Evolutionary conservation across 2,113 vertebrate genomes (phyloP).

Genomic region (Phyllostomus discolor): DNA sequence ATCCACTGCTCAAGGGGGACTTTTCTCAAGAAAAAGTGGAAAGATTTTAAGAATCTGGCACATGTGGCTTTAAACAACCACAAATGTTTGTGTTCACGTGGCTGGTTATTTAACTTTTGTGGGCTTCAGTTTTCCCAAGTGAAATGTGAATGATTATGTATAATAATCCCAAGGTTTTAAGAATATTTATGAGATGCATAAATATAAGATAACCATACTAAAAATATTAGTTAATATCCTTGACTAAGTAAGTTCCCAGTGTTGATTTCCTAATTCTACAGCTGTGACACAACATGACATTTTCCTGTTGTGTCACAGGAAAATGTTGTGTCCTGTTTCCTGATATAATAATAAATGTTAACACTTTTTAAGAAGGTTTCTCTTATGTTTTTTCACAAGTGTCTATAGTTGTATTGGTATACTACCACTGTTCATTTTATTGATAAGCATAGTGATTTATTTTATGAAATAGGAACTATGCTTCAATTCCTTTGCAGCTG

Average conservation of each 20-base stretch:
- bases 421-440: constrained; percentile 32
- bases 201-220: neutral
- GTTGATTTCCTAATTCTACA: neutral
- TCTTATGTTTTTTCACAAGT: neutral
- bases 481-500: constrained; percentile 27
- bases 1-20: neutral
- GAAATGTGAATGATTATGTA: neutral
- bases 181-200: neutral
- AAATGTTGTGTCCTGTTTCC: too few species aligned
- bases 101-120: neutral
- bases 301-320: too few species aligned
- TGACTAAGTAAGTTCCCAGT: neutral
- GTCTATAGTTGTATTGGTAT: neutral
- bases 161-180: neutral
- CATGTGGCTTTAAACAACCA: neutral
- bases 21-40: neutral
- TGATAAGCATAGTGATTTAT: neutral
- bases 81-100: neutral
- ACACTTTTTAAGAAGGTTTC: neutral
- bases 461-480: constrained; percentile 36
- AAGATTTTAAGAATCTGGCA: neutral
- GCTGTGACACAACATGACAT: neutral
- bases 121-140: neutral
- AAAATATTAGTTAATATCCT: neutral
- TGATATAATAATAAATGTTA: neutral